A percentile compares a stretch with the other conserved stretches of the same genome.
Conservation (phyloP, 2,888 invertebrate genomes). For the Diarsia rubi region DNA sequence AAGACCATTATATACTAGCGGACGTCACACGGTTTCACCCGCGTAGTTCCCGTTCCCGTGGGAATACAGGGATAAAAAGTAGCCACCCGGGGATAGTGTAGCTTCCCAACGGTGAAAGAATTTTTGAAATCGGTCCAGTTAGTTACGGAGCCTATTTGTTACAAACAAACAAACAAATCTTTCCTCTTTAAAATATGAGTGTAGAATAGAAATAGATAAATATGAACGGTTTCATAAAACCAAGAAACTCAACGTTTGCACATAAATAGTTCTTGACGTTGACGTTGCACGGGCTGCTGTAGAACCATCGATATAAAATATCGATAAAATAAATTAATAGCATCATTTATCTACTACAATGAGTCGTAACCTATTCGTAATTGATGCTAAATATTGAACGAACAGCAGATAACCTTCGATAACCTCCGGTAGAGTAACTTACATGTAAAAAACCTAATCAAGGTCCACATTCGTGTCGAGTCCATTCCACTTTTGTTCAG, state of each 20-base stretch:
- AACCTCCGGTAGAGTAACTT: constrained; percentile 66
- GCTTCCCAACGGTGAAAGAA: no score
- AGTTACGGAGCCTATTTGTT: no score
- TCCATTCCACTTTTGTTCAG: constrained; percentile 67
- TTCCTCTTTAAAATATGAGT: no score
- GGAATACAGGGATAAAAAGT: no score
- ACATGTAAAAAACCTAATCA: constrained; percentile 69
- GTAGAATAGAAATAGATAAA: no score
- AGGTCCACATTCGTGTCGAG: constrained; percentile 63
- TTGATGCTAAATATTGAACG: constrained; percentile 60
- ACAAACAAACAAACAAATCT: no score
- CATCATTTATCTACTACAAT: constrained; percentile 25
- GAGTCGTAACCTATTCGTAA: constrained; percentile 38
- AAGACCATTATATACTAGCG: no score
- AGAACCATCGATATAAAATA: neutral
- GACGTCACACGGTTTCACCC: no score
- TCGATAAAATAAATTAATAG: constrained; percentile 2
- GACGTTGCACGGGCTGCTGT: neutral
- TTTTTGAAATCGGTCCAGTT: no score
- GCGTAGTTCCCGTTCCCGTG: no score
- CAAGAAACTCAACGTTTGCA: neutral
- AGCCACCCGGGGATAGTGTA: no score
- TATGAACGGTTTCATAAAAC: neutral
- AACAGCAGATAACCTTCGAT: constrained; percentile 72
- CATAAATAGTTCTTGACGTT: neutral